Percentiles rank a stretch among this genome's conserved stretches.
These are phyloP conservation scores for Ploceus nigricollis DNA, from an alignment of 2,113 vertebrate species.

Conservation along the genomic window DNA sequence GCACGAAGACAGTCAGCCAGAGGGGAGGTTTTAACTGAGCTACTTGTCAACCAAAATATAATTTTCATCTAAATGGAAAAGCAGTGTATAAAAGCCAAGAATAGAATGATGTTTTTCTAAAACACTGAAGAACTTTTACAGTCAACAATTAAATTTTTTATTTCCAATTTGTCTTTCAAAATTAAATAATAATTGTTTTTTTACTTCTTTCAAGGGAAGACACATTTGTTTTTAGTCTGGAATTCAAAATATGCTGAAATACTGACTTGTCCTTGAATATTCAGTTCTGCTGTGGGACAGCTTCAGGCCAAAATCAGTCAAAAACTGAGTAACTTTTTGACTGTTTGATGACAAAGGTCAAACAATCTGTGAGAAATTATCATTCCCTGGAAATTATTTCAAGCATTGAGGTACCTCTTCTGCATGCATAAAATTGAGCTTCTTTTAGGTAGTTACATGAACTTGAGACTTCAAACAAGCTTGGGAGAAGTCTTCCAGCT, in stretches of 20 bases:
- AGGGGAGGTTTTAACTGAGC: background rate
- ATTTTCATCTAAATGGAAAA: background rate
- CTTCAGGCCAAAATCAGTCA: background rate
- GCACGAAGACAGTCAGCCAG: rapidly evolving
- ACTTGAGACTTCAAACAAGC: background rate
- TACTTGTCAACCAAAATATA: background rate
- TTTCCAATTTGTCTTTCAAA: background rate
- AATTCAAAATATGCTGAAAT: background rate
- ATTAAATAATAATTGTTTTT: background rate
- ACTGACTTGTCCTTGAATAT: background rate
- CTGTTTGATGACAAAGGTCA: background rate
- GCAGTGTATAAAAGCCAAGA: background rate
- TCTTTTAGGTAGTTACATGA: background rate
- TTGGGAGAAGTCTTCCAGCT: background rate
- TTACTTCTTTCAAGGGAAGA: background rate
- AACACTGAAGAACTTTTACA: background rate
- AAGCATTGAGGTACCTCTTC: background rate
- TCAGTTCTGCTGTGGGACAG: background rate
- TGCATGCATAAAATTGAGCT: background rate
- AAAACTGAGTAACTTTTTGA: background rate
- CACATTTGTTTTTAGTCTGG: background rate
- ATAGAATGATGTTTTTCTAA: background rate
- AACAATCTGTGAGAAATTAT: background rate
- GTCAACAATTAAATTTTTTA: background rate
- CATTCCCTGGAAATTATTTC: background rate